phyloP scores from a whole-genome alignment of 64 coral and sea anemone species.

The Montipora sp. region DNA sequence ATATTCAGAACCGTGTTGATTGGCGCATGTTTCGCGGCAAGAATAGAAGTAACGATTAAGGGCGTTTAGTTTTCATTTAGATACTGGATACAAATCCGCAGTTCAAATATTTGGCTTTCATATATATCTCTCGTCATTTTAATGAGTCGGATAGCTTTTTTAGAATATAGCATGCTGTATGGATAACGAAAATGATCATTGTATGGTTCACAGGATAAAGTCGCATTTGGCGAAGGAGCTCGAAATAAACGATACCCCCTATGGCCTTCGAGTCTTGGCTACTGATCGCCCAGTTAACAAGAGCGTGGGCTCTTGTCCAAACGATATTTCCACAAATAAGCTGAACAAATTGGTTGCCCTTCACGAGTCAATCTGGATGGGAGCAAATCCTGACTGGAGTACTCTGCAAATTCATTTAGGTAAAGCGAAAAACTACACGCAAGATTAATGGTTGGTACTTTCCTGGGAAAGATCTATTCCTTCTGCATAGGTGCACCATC shows the following conservation, averaged over 20 bases:
- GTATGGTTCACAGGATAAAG: slow-evolving; percentile 27
- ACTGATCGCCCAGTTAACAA: slow-evolving; percentile 41
- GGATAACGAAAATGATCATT: neutral
- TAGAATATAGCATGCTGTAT: neutral
- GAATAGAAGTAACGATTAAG: neutral
- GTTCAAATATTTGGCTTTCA: no score
- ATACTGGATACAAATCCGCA: no score
- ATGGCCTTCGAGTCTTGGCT: slow-evolving; percentile 73
- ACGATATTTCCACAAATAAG: neutral
- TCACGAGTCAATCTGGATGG: slow-evolving; percentile 74
- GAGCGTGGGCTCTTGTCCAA: slow-evolving; percentile 40
- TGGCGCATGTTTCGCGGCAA: neutral
- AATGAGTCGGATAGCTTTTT: no score
- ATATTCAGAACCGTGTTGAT: no score
- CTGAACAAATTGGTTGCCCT: slow-evolving; percentile 5
- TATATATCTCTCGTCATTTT: no score
- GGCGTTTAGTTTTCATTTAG: neutral
- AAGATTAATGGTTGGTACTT: no score
- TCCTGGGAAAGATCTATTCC: no score
- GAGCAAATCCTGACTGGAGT: slow-evolving; percentile 70
- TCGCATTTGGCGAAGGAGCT: slow-evolving; percentile 65
- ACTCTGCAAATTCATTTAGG: slow-evolving; percentile 68
- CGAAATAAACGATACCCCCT: slow-evolving; percentile 72
- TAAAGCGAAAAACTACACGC: neutral
- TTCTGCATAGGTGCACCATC: no score